A percentile compares a stretch with the other conserved stretches of the same genome.
Evolutionary conservation across 1,140 invertebrate species (phyloP).

Genomic region (Drosophila prosaltans): DNA sequence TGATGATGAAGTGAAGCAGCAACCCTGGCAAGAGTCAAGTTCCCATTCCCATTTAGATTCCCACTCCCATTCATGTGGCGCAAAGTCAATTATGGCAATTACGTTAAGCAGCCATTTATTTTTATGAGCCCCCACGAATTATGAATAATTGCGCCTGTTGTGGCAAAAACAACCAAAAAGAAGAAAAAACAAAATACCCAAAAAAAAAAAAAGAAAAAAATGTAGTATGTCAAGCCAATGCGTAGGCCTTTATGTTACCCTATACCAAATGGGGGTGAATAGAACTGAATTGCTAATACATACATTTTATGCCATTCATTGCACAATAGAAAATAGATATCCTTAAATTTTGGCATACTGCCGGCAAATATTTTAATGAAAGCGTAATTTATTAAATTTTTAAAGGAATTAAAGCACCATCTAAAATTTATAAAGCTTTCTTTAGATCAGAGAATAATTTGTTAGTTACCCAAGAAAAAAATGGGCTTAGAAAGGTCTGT

Average conservation of each 20-base stretch:
- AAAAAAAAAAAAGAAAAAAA: constrained; percentile 26
- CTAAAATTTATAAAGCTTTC: too few relatives aligned
- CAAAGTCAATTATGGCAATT: constrained; percentile 77
- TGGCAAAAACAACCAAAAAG: constrained; percentile 8
- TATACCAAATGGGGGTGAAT: background rate
- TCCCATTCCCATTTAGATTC: constrained; percentile 10
- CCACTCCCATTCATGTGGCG: constrained; percentile 17
- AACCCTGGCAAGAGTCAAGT: constrained; percentile 1
- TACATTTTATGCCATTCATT: too few relatives aligned
- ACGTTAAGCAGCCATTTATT: constrained; percentile 80
- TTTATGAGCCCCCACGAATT: constrained; percentile 80
- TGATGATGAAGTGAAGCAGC: constrained; percentile 15
- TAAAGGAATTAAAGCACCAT: too few relatives aligned
- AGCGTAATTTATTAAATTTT: too few relatives aligned
- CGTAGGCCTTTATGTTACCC: background rate
- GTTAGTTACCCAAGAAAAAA: too few relatives aligned
- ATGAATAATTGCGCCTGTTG: constrained; percentile 69
- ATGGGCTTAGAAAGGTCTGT: too few relatives aligned
- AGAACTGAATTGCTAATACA: too few relatives aligned
- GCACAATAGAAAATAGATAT: too few relatives aligned
- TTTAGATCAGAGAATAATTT: too few relatives aligned
- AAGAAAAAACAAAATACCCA: background rate
- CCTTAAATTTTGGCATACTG: too few relatives aligned
- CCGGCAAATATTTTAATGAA: too few relatives aligned
- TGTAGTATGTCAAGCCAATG: background rate